Base-by-base conservation (phyloP, 2,888 invertebrate genomes). In the Leptogaster cylindrica region DNA sequence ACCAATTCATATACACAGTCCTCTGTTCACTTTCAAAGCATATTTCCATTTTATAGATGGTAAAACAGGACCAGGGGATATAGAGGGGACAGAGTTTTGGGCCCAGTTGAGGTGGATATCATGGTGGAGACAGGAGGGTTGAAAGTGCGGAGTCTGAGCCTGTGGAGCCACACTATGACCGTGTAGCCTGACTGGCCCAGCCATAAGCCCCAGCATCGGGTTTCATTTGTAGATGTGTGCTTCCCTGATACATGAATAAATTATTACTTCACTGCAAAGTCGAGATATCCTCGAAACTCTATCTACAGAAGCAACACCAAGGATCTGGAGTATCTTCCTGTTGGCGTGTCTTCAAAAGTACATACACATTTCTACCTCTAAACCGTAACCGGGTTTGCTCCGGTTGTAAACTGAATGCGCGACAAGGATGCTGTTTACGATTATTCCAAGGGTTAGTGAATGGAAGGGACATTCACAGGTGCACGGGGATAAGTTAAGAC, bases 221-320 rank as follows among this genome's bases (percentile, higher is more conserved):
- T 18, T 16, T 44, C 20, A 25, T 28, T 20, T 27, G 28, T 63
- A 20, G 25, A 63, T 63, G 44, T 50, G 27, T 63, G 63, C 25
- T 23, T 63, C 20, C 46, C 46, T 44, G 63, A 63, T 63, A 63
- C 63, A 44, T 63, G 63, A 46, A 63, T 63, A 63, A 63, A 63
- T 63, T 63, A 44, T 63, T 63, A 31, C 46, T 63, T 63, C 63
- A 63, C 44, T 63, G 63, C 31, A 44, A 44, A 63, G 63, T 63
- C 18, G 46, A 63, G 44, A 63, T 63, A 63, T 63, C 58, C 58
- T 58, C 25, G 23, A 39, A 58, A 39, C 58, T 39, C 27, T 36
- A 58, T 58, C 36, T 58, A 23, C 23, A 36, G 36, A 25, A 52
- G 52, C 20, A 33, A 18, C 16, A 31, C n/a, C 31, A 31, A 33